Base-by-base conservation (phyloP, 2,888 invertebrate genomes). In the Nephrotoma flavescens region DNA sequence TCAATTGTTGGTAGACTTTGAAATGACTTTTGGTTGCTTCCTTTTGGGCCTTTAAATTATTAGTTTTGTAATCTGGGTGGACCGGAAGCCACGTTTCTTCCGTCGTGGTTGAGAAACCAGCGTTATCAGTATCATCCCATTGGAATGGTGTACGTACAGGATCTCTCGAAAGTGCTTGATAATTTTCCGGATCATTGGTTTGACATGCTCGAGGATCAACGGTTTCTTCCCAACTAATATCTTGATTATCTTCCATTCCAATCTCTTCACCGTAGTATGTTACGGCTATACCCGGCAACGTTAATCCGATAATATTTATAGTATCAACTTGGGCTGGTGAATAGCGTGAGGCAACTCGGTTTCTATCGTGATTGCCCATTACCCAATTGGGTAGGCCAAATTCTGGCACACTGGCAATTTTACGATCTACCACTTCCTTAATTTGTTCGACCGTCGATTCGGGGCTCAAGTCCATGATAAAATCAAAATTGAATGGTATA, bases 191-290 rank as follows among this genome's bases (percentile, higher is more conserved):
- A 9, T 93, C 92, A 41, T 95, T 95, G 57, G 93, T 92, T 88
- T 92, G 92, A 42, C 91, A 91, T 0, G 93, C 95, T 12, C 92
- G 92, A 0, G 94, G 94, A 90, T 95, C 95, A 44, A 93, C 89
- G 0, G 93, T 93, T 9, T 93, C 91, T 71, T 91, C 90, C 91
- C 92, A 93, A 6, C 90, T 89, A 0, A 92, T 92, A 11, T 94
- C 93, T 83, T 92, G 91, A 85, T 92, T 92, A 89, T 96, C 93
- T 88, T 92, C 90, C 94, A 96, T 94, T 0, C 95, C 96, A 85
- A 97, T 93, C 92, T 96, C 96, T 89, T 97, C 96, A 4, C 96
- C 97, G 91, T 92, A 96, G 90, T 98, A 98, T 0, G 96, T 96
- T 7, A 97, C 94, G 31, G 95, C 94, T 5, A 97, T 94, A 71